Evolutionary conservation across 1,140 invertebrate genomes (phyloP).

Genomic region (Acromyrmex echinatior): DNA sequence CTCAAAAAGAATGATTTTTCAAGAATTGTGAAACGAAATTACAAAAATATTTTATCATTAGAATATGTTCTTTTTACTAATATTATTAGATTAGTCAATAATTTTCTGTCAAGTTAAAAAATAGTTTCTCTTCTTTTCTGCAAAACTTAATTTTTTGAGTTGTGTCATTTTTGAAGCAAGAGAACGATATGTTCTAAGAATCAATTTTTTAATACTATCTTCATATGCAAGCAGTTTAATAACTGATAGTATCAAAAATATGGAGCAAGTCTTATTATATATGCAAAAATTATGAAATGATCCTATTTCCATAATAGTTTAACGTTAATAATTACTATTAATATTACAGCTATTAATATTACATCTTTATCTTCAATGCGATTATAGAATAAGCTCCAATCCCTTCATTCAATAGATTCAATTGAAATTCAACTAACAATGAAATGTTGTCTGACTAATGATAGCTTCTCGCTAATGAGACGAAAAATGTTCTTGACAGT

Average conservation of each 20-base stretch:
- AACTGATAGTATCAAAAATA: not conserved
- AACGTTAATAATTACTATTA: not conserved
- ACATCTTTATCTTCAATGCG: too few species aligned
- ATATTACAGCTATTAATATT: not conserved
- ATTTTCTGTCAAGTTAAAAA: too few species aligned
- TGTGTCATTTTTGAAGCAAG: too few species aligned
- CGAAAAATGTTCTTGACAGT: conserved; percentile 24
- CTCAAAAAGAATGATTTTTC: too few species aligned
- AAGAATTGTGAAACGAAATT: too few species aligned
- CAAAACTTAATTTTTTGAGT: too few species aligned
- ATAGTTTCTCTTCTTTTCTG: too few species aligned
- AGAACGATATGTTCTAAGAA: not conserved
- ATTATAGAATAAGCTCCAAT: not conserved
- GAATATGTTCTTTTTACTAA: too few species aligned
- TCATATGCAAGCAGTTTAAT: not conserved
- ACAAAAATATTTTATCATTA: too few species aligned
- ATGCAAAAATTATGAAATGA: conserved; percentile 9
- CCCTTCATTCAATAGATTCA: conserved; percentile 8
- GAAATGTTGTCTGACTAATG: conserved; percentile 9
- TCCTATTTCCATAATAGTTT: not conserved
- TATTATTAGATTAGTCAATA: too few species aligned
- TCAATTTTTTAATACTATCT: not conserved
- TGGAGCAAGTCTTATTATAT: not conserved
- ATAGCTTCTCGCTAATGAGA: not conserved
- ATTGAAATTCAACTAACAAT: not conserved